Base-by-base conservation (phyloP, 2,113 vertebrate species). In the Corythoichthys intestinalis region DNA sequence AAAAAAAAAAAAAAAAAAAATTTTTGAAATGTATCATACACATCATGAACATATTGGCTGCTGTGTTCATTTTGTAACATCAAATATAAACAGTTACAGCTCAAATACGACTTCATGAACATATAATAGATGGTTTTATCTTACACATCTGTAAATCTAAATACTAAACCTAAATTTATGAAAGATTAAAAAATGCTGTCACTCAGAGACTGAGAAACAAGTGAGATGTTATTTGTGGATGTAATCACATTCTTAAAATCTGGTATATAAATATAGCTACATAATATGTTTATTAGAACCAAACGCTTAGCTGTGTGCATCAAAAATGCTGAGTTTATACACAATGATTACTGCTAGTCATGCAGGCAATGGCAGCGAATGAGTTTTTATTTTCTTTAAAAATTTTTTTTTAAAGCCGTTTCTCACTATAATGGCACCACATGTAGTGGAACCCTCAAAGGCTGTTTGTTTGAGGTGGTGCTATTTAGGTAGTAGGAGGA, bases 401-500 rank as follows among this genome's bases (percentile, higher is more conserved):
- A 4, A 5, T 17, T 17, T 15, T 17, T 54, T 54, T 54, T 54
- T 28, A 2, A 17, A 34, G 28, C 20, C 20, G 4, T 8, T 56
- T 56, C 20, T 34, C 20, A 34, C 34, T 10, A 28, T 8, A 28
- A 11, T 12, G 17, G 17, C 17, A 20, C 50, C 6, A 53, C 9
- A 14, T 52, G 7, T 8, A 53, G 7, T 37, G 37, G 39, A 44
- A 8, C 20, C 39, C 39, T 44, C 59, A 56, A 20, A 20, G 53
- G 9, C 9, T 61, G 59, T 44, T 12, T 62, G 39, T 10, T 20
- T 12, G 59, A 62, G 59, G 38, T 11, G n/a, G 59, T 44, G 59
- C 17, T 20, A 17, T 44, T 62, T 20, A 5, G 59, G 39, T 44
- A 61, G 65, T 59, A 74, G 63, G 57, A 69, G 41, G 69, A 61